phyloP scores from a whole-genome alignment of 2,113 vertebrate genomes.

The Sclerurus mexicanus region DNA sequence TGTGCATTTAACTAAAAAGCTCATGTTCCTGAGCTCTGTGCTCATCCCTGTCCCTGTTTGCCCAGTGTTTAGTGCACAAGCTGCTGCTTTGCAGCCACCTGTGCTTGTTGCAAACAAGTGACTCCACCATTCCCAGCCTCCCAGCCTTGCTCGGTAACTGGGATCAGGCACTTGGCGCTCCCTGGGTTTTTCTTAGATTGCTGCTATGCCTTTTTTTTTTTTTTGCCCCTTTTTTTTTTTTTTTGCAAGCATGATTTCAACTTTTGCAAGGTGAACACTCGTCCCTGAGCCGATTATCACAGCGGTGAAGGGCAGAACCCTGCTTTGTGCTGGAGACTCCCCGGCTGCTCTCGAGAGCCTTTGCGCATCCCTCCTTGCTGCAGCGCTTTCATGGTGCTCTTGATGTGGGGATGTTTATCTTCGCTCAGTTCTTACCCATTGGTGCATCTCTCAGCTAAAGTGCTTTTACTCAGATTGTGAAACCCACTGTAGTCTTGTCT shows the following conservation, averaged over 20 bases:
- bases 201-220: neutral
- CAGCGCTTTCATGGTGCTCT: constrained; percentile 1
- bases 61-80: rapidly evolving
- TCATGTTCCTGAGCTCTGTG: neutral
- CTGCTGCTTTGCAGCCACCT: neutral
- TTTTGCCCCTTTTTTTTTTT: neutral
- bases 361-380: neutral
- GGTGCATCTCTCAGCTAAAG: constrained; percentile 33
- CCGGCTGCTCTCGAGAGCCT: neutral
- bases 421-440: neutral
- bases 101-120: neutral
- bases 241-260: neutral
- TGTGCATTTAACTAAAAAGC: neutral
- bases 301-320: neutral
- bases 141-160: neutral
- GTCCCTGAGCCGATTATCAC: neutral
- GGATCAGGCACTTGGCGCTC: neutral
- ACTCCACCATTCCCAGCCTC: neutral
- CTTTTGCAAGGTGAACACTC: neutral
- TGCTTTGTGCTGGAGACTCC: neutral
- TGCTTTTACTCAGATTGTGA: constrained; percentile 39
- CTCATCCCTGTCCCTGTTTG: neutral
- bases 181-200: neutral
- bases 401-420: constrained; percentile 59
- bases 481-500: constrained; percentile 23